A percentile compares a stretch with the other conserved stretches of the same genome.
Evolutionary conservation across 2,113 vertebrate genomes (phyloP).

Genomic region (Paramormyrops kingsleyae): DNA sequence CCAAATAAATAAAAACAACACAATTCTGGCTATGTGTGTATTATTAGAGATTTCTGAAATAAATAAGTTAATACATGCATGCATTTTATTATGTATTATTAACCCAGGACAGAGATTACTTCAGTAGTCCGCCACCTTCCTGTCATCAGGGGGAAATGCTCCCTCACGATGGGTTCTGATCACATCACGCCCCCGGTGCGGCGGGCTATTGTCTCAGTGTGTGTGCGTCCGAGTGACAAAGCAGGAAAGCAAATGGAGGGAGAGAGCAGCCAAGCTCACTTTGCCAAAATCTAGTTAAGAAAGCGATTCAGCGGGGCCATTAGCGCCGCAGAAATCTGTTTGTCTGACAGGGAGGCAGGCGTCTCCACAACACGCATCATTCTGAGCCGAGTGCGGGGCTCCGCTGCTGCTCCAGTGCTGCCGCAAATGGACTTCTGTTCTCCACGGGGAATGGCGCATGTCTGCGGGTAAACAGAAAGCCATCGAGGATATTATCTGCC

Average conservation of each 20-base stretch:
- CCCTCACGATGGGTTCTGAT: background rate
- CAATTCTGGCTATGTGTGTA: background rate
- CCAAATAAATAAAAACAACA: background rate
- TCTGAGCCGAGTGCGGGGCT: background rate
- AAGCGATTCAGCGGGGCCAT: conserved; percentile 25
- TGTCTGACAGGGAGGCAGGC: background rate
- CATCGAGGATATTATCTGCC: conserved; percentile 11
- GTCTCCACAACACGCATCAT: conserved; percentile 14
- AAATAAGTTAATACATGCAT: background rate
- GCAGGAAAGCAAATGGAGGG: background rate
- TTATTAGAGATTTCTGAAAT: background rate
- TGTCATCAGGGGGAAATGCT: background rate
- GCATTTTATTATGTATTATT: background rate
- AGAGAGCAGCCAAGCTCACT: background rate
- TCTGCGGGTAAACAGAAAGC: background rate
- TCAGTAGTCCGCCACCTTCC: background rate
- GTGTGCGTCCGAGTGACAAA: background rate
- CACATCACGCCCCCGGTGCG: background rate
- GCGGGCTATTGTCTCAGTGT: background rate
- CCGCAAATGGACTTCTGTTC: conserved; percentile 12
- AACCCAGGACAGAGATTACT: background rate
- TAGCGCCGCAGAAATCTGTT: background rate
- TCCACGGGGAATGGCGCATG: background rate
- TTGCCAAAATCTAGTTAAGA: conserved; percentile 19
- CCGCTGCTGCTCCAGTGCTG: background rate